phyloP scores from a whole-genome alignment of 2,113 vertebrate genomes.

The Campylomormyrus numenius region DNA sequence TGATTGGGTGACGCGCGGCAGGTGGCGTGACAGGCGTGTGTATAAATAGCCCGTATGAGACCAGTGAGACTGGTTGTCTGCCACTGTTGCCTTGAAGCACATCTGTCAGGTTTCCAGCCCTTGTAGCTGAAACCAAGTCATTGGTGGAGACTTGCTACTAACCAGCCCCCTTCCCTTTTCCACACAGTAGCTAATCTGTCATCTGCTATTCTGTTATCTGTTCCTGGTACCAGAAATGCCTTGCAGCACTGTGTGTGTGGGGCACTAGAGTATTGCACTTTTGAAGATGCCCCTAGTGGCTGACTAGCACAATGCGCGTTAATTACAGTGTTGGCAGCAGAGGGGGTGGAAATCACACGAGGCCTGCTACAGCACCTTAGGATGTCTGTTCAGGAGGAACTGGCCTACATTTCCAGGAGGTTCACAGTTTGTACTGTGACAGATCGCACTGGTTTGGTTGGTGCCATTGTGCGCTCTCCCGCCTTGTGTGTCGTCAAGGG shows the following conservation, averaged over 20 bases:
- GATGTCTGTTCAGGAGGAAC: not conserved
- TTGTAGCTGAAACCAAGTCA: not conserved
- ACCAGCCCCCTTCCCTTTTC: not conserved
- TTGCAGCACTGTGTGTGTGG: not conserved
- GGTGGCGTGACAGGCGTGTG: slow-evolving; percentile 17
- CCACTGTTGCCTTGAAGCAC: slow-evolving; percentile 23
- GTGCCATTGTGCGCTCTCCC: not conserved
- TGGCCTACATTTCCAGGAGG: not conserved
- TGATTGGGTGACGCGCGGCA: slow-evolving; percentile 26
- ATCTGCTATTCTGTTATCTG: not conserved
- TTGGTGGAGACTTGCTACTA: not conserved
- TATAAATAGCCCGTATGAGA: slow-evolving; percentile 24
- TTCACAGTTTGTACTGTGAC: not conserved
- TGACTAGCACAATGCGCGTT: not conserved
- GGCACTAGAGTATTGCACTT: not conserved
- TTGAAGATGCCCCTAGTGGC: not conserved
- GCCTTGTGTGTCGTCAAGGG: not conserved
- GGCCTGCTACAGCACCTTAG: not conserved
- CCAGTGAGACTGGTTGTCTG: slow-evolving; percentile 18
- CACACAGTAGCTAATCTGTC: not conserved
- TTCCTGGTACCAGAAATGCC: not conserved
- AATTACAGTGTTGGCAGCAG: not conserved
- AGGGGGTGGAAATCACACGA: not conserved
- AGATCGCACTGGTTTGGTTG: not conserved
- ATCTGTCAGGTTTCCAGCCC: slow-evolving; percentile 25